These are phyloP conservation scores for Rotaria socialis DNA, from an alignment of 2,888 invertebrate species.

Conservation along the genomic window DNA sequence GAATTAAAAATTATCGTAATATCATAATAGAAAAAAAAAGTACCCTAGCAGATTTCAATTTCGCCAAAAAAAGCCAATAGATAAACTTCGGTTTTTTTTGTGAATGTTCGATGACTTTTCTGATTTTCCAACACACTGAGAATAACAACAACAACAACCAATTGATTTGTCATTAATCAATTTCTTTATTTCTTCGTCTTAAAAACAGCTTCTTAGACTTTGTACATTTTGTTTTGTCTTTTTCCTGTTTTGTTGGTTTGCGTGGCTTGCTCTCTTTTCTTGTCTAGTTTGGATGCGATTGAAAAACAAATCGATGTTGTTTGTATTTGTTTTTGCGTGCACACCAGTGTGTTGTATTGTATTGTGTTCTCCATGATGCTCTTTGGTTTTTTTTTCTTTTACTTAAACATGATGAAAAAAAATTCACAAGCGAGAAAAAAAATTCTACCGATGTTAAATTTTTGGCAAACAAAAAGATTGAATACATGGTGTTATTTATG, in stretches of 20 bases:
- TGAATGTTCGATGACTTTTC: background rate
- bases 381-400: background rate
- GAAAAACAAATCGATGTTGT: background rate
- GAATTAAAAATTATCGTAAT: background rate
- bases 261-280: background rate
- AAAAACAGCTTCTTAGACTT: background rate
- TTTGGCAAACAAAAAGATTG: no score
- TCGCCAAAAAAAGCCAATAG: background rate
- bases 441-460: no score
- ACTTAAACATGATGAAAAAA: slow-evolving; percentile 3
- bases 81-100: background rate
- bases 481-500: no score
- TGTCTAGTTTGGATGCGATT: background rate
- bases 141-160: background rate
- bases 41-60: background rate
- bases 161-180: background rate
- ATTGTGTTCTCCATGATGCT: background rate
- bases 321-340: slow-evolving; percentile 16
- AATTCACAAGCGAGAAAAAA: background rate
- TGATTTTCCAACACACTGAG: background rate
- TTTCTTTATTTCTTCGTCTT: background rate
- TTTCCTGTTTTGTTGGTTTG: background rate
- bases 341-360: slow-evolving; percentile 10
- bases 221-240: background rate
- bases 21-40: background rate